These are phyloP conservation scores for Volucella bombylans DNA, from an alignment of 2,888 invertebrate genomes.

Conservation along the genomic window DNA sequence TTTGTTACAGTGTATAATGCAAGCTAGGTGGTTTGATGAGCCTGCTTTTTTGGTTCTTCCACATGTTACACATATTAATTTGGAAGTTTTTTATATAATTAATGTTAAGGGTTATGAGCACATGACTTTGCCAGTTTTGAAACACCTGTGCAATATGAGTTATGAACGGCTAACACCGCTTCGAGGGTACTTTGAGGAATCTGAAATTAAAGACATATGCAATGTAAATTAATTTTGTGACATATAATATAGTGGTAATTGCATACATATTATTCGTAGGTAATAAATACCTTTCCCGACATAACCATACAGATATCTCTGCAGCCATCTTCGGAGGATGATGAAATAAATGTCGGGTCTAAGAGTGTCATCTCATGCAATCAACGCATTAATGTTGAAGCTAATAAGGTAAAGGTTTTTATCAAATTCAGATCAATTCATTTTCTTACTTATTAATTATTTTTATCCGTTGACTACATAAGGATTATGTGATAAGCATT, in stretches of 20 bases:
- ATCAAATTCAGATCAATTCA: not conserved
- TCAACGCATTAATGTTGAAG: slow-evolving; percentile 86
- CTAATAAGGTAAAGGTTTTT: slow-evolving; percentile 84
- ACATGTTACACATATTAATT: slow-evolving; percentile 86
- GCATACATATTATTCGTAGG: slow-evolving; percentile 80
- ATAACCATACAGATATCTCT: slow-evolving; percentile 84
- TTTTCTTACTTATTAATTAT: not conserved
- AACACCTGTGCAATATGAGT: slow-evolving; percentile 82
- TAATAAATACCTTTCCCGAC: slow-evolving; percentile 86
- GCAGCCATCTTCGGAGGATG: slow-evolving; percentile 84
- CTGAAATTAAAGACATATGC: slow-evolving; percentile 87
- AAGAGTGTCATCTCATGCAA: slow-evolving; percentile 71
- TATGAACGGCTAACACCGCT: slow-evolving; percentile 86
- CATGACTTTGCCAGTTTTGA: slow-evolving; percentile 79
- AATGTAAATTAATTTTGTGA: slow-evolving; percentile 82
- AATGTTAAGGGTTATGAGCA: slow-evolving; percentile 77
- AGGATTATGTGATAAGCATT: slow-evolving; percentile 88
- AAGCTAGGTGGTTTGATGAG: slow-evolving; percentile 93
- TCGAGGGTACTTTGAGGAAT: slow-evolving; percentile 86
- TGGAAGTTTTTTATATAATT: slow-evolving; percentile 85
- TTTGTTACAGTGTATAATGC: slow-evolving; percentile 94
- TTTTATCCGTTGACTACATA: slow-evolving; percentile 23
- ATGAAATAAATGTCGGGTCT: slow-evolving; percentile 75
- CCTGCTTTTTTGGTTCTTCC: slow-evolving; percentile 90
- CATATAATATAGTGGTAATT: not conserved